phyloP scores from a whole-genome alignment of 2,888 invertebrate genomes.

The Protophormia terraenovae region DNA sequence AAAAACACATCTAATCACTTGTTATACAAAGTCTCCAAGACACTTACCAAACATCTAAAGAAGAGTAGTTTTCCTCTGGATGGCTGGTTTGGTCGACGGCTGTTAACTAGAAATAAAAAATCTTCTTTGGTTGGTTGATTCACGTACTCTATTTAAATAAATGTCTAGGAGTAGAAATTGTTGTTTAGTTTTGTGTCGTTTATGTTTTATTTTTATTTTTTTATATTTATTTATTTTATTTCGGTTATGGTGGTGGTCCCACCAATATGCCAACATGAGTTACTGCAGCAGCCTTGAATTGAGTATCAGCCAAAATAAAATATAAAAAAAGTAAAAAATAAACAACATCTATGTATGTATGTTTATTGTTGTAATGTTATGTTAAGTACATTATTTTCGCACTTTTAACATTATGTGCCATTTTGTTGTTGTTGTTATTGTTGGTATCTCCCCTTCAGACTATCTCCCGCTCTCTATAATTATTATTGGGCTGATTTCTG shows the following conservation, averaged over 20 bases:
- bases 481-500: slow-evolving; percentile 47
- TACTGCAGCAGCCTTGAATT: slow-evolving; percentile 58
- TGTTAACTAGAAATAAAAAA: slow-evolving; percentile 21
- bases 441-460: neutral
- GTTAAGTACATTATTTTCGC: slow-evolving; percentile 69
- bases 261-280: slow-evolving; percentile 63
- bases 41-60: slow-evolving; percentile 36
- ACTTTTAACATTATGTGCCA: slow-evolving; percentile 66
- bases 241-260: slow-evolving; percentile 68
- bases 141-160: slow-evolving; percentile 71
- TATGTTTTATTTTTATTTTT: neutral
- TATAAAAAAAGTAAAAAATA: slow-evolving; percentile 35
- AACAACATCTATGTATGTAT: slow-evolving; percentile 50
- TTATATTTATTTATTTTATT: slow-evolving; percentile 34
- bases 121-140: slow-evolving; percentile 60
- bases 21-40: no score
- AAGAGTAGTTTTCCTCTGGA: slow-evolving; percentile 17
- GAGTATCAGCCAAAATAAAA: slow-evolving; percentile 40
- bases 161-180: slow-evolving; percentile 68
- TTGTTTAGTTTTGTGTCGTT: slow-evolving; percentile 33
- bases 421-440: slow-evolving; percentile 33
- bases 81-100: slow-evolving; percentile 20
- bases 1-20: slow-evolving; percentile 67
- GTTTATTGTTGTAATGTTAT: slow-evolving; percentile 63
- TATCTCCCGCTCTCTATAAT: neutral